A percentile compares a stretch with the other conserved stretches of the same genome.
phyloP scores from a whole-genome alignment of 2,888 invertebrate species.

The Melipona beecheii region DNA sequence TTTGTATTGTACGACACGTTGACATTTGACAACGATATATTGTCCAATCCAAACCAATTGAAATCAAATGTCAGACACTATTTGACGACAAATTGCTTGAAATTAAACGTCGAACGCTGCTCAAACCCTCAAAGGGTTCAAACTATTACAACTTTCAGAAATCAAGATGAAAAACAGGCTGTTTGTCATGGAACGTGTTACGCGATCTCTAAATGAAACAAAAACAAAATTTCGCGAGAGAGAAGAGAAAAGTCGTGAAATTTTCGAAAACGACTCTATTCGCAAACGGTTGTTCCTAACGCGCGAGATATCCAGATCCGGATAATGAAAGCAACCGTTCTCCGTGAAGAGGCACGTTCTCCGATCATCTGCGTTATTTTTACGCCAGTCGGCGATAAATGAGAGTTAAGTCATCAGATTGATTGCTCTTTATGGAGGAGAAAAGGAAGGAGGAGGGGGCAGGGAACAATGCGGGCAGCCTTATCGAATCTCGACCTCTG shows the following conservation, averaged over 20 bases:
- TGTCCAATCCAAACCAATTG: neutral
- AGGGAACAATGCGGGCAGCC: slow-evolving; percentile 72
- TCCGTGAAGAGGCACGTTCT: slow-evolving; percentile 21
- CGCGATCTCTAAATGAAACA: neutral
- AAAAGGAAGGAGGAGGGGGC: neutral
- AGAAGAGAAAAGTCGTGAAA: neutral
- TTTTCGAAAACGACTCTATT: neutral
- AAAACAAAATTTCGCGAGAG: neutral
- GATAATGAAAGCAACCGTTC: slow-evolving; percentile 35
- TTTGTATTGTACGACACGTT: no score
- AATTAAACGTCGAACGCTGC: no score
- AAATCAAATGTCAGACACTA: no score
- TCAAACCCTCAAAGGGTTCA: no score
- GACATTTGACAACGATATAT: no score
- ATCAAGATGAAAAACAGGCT: neutral
- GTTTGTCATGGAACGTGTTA: neutral
- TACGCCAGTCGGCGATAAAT: slow-evolving; percentile 45
- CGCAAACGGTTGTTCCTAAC: slow-evolving; percentile 20
- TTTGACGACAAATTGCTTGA: no score
- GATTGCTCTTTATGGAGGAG: slow-evolving; percentile 53
- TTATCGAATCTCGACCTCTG: slow-evolving; percentile 67
- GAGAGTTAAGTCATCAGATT: slow-evolving; percentile 63
- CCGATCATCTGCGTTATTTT: slow-evolving; percentile 52
- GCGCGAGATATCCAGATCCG: slow-evolving; percentile 9
- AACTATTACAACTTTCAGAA: no score